A percentile compares a stretch with the other conserved stretches of the same genome.
These are phyloP conservation scores for Xylocopa sonorina DNA, from an alignment of 1,140 invertebrate species.

Conservation along the genomic window DNA sequence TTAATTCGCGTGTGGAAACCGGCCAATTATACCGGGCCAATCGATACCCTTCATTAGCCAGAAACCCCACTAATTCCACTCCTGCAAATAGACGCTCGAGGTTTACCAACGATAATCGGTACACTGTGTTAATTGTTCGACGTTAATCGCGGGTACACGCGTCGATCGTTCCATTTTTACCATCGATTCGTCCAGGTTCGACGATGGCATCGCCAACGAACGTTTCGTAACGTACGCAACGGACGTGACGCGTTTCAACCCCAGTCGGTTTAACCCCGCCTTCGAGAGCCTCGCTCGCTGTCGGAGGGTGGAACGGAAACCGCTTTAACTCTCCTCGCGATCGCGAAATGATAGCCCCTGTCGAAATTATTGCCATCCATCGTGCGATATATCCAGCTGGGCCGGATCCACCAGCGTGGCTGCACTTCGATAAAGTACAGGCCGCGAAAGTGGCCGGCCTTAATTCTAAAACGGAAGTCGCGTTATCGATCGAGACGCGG, in stretches of 20 bases:
- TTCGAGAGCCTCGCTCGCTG: slow-evolving; percentile 28
- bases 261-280: slow-evolving; percentile 47
- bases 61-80: not conserved
- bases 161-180: no score
- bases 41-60: slow-evolving; percentile 1
- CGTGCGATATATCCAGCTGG: slow-evolving; percentile 41
- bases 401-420: slow-evolving; percentile 55
- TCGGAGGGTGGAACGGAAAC: slow-evolving; percentile 23
- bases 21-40: not conserved
- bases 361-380: slow-evolving; percentile 65
- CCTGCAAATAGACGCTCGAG: not conserved
- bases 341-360: slow-evolving; percentile 61
- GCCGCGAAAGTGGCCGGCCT: slow-evolving; percentile 70
- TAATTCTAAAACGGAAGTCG: slow-evolving; percentile 78
- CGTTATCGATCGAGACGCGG: slow-evolving; percentile 67
- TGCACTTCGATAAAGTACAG: slow-evolving; percentile 66
- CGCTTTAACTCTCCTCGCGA: slow-evolving; percentile 50
- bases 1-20: not conserved
- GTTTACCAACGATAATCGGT: not conserved
- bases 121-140: not conserved
- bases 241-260: slow-evolving; percentile 20
- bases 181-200: no score
- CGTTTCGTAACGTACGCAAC: slow-evolving; percentile 20
- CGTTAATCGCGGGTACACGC: no score
- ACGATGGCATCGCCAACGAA: not conserved